Evolutionary conservation across 2,113 vertebrate genomes (phyloP), one percentile per base, ranked within the genome.

Genomic region (Corynorhinus townsendii): DNA sequence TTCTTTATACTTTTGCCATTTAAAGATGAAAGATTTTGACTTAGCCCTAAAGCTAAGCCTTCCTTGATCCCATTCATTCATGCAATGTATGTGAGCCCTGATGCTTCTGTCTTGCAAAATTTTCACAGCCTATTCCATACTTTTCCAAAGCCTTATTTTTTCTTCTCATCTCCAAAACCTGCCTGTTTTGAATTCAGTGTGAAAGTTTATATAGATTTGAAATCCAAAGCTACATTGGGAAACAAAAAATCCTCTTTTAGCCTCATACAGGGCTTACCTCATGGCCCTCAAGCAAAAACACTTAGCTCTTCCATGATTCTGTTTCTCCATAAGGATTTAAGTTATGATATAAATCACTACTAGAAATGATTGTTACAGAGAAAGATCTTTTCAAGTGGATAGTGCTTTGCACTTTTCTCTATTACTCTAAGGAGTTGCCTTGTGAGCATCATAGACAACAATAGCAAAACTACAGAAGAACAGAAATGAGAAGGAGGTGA

Each of bases 211-310:
- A 76, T 71, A 84, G 52, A 89, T 71, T 76, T 85, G 66, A 80
- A 76, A 72, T 80, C 35, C 16, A 77, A 85, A 79, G 28, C 26
- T 64, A 56, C 54, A 47, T 14, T 49, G 30, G 14, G 80, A 94
- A 87, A n/a, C 38, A 75, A 92, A 80, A 92, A 82, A 82, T 75
- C 47, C 10, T 79, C 66, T 72, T 86, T 82, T 86, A 92, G 26
- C 24, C 11, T 95, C 17, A 43, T 56, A 16, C 3, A 47, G 33
- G 38, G 52, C 11, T 87, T 79, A 22, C 49, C n/a, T 83, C 38
- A 85, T 2, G 33, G 16, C 24, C 4, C 8, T 76, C 49, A 89
- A 66, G 71, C 11, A 90, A 86, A 86, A 91, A 89, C n/a, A n/a
- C 69, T 90, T 81, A 82, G 24, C 49, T 92, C 56, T 90, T 76